Evolutionary conservation across 2,888 invertebrate species (phyloP), one percentile per base, ranked within the genome.

Genomic region (Erebia ligea): DNA sequence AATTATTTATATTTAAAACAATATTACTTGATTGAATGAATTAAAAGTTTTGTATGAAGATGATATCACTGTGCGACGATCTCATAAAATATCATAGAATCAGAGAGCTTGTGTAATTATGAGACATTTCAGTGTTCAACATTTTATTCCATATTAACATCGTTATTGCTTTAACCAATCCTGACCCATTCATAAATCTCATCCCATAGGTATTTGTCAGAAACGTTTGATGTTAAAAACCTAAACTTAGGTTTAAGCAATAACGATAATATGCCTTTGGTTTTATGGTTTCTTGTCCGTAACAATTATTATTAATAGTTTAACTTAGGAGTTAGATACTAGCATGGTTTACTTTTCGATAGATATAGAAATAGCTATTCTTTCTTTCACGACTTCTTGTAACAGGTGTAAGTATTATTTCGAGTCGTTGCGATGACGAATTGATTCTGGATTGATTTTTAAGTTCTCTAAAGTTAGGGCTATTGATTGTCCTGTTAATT

Each of bases 231-330:
- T 52, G 9, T 52, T 0, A 52, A 52, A 6, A 8, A n/a, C 9
- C 17, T 17, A 52, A 52, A 17, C 2, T 52, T 8, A 52, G 8
- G 45, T 19, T 19, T 19, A 52, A 17, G 45, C 45, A 45, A 45
- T 61, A 45, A 61, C 11, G 61, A 61, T 61, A 17, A 45, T 45
- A 19, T 61, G 42, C 6, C 21, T 45, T 62, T 62, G 6, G 21
- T 11, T 62, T 21, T 48, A 15, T 62, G 62, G 62, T 62, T 62
- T 62, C 13, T 48, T 48, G 21, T 19, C 48, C 15, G 15, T 61
- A 21, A 48, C 62, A 8, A 62, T 34, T 34, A 34, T 34, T 34
- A 34, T 34, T 34, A 25, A 25, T 15, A 48, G 9, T 17, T 11
- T 21, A 15, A 45, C 45, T 40, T 62, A 62, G 21, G 5, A 62